These are phyloP conservation scores for Drosophila lacertosa DNA, from an alignment of 1,140 invertebrate species.

Conservation along the genomic window DNA sequence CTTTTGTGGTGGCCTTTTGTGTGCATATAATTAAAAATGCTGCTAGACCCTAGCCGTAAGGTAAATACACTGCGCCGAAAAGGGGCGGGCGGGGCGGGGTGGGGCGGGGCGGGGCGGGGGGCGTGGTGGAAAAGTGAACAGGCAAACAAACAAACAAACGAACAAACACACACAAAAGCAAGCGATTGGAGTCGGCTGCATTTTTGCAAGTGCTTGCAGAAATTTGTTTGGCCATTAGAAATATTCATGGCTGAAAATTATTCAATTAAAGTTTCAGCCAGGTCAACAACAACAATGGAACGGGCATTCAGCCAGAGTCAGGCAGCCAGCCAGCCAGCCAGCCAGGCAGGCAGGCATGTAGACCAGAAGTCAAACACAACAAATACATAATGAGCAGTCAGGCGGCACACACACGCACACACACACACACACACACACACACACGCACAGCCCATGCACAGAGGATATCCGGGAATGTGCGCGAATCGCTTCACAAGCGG, in stretches of 20 bases:
- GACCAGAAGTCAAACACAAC: constrained; percentile 62
- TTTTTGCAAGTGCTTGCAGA: constrained; percentile 75
- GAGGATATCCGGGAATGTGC: constrained; percentile 75
- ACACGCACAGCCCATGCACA: constrained; percentile 32
- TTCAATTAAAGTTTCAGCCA: constrained; percentile 72
- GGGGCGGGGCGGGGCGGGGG: neutral
- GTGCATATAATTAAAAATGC: constrained; percentile 82
- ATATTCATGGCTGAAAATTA: constrained; percentile 79
- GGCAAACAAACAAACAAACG: constrained; percentile 63
- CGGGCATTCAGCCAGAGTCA: neutral
- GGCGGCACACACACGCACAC: constrained; percentile 30
- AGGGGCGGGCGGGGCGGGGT: neutral
- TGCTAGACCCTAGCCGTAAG: constrained; percentile 63
- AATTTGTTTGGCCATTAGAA: constrained; percentile 81
- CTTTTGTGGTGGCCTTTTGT: constrained; percentile 80
- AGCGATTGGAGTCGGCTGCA: constrained; percentile 51
- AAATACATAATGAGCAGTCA: constrained; percentile 76
- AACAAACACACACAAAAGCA: constrained; percentile 57
- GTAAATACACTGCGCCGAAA: constrained; percentile 55
- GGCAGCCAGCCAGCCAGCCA: neutral
- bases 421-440: constrained; percentile 22
- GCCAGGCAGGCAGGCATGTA: constrained; percentile 21
- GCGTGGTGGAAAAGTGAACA: constrained; percentile 26
- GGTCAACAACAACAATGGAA: constrained; percentile 5
- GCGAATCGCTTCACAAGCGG: constrained; percentile 68